Evolutionary conservation across 92 coral and sea anemone genomes (phyloP).

Genomic region (Micromussa lordhowensis): DNA sequence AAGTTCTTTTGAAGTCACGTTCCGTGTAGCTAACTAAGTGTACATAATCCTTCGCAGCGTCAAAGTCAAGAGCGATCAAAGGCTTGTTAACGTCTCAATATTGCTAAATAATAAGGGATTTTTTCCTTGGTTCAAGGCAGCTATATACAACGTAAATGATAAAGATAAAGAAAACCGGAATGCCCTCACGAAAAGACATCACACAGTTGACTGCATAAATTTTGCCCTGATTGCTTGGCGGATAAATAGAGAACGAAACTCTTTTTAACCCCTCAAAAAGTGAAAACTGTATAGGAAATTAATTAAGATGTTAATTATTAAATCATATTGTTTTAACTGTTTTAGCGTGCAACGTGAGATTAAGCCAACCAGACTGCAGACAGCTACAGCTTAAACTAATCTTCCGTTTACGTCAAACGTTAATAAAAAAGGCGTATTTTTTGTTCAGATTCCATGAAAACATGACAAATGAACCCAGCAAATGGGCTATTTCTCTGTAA

Average conservation of each 20-base stretch:
- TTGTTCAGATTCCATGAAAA: neutral
- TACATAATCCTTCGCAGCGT: slow-evolving; percentile 5
- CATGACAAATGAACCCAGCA: neutral
- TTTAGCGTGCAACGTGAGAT: neutral
- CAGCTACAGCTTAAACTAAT: neutral
- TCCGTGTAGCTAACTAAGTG: neutral
- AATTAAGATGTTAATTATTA: neutral
- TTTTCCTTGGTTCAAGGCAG: neutral
- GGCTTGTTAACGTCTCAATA: neutral
- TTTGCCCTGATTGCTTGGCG: neutral
- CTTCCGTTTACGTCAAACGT: neutral
- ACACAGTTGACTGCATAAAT: neutral
- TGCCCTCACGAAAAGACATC: neutral
- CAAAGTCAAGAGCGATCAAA: slow-evolving; percentile 6
- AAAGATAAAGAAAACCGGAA: neutral
- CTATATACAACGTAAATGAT: neutral
- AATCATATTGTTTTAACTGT: no score
- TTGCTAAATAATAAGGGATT: neutral
- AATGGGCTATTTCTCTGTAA: neutral
- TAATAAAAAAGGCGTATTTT: neutral
- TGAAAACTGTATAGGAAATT: neutral
- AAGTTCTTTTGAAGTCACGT: neutral
- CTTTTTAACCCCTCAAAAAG: neutral
- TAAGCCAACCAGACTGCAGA: neutral
- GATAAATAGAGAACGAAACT: neutral